Evolutionary conservation across 2,113 vertebrate genomes (phyloP).

Genomic region (Columbina picui): DNA sequence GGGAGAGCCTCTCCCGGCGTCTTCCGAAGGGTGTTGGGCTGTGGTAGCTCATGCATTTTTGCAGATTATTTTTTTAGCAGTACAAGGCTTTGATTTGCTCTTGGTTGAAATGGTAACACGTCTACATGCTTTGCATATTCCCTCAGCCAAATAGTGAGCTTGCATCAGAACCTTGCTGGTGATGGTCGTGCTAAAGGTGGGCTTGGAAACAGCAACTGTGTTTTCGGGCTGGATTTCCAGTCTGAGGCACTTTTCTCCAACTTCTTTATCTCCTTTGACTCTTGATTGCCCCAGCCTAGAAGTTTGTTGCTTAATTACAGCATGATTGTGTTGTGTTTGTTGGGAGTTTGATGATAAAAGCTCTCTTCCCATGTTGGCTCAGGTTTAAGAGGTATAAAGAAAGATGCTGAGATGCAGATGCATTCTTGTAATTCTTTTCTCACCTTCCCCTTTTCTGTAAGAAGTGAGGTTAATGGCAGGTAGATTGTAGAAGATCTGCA

Average conservation of each 20-base stretch:
- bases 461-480: not conserved
- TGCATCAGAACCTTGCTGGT: not conserved
- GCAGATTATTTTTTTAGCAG: not conserved
- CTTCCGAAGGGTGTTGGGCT: not conserved
- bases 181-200: not conserved
- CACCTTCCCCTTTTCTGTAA: not conserved
- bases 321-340: not conserved
- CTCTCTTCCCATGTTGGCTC: accelerated
- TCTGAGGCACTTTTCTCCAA: not conserved
- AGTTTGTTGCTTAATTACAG: not conserved
- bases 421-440: not conserved
- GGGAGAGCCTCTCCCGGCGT: not conserved
- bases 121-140: not conserved
- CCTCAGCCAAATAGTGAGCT: not conserved
- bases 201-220: not conserved
- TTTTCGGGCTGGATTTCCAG: not conserved
- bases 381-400: not conserved
- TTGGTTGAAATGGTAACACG: not conserved
- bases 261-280: not conserved
- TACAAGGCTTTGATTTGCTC: not conserved
- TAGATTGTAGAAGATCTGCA: not conserved
- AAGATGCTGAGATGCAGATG: not conserved
- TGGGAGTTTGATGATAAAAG: not conserved
- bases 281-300: not conserved
- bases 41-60: not conserved